Percentiles rank a stretch among this genome's conserved stretches.
Conservation (phyloP, 2,113 vertebrate genomes). For the Thalassoma bifasciatum region DNA sequence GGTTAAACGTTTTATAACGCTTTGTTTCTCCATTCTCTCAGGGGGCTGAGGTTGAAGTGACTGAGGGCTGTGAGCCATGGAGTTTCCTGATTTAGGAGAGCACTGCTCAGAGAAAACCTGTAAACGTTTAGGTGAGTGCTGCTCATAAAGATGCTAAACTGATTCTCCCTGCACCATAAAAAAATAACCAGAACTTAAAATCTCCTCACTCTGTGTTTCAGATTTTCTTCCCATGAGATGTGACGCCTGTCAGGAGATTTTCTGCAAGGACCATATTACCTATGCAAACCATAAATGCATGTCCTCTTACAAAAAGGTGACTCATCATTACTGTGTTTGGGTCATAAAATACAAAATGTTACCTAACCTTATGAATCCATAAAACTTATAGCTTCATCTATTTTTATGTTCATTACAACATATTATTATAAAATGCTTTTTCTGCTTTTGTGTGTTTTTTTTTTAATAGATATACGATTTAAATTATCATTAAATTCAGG, state of each 20-base stretch:
- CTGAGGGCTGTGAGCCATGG: slow-evolving; percentile 80
- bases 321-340: neutral
- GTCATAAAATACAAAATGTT: too few relatives aligned
- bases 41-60: slow-evolving; percentile 4
- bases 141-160: neutral
- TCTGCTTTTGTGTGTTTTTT: too few relatives aligned
- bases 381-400: too few relatives aligned
- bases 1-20: too few relatives aligned
- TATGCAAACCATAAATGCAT: slow-evolving; percentile 89
- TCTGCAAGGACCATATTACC: slow-evolving; percentile 94
- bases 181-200: neutral
- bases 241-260: slow-evolving; percentile 89
- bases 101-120: slow-evolving; percentile 91
- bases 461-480: too few relatives aligned
- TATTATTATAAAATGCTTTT: too few relatives aligned
- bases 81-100: slow-evolving; percentile 90
- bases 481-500: too few relatives aligned
- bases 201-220: slow-evolving; percentile 52
- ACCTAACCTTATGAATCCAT: too few relatives aligned
- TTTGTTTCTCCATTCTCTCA: too few relatives aligned
- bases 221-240: slow-evolving; percentile 96
- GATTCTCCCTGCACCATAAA: neutral
- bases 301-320: slow-evolving; percentile 93
- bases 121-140: slow-evolving; percentile 87
- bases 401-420: too few relatives aligned